Conservation (phyloP, 2,888 invertebrate species). For the Athalia circularis region DNA sequence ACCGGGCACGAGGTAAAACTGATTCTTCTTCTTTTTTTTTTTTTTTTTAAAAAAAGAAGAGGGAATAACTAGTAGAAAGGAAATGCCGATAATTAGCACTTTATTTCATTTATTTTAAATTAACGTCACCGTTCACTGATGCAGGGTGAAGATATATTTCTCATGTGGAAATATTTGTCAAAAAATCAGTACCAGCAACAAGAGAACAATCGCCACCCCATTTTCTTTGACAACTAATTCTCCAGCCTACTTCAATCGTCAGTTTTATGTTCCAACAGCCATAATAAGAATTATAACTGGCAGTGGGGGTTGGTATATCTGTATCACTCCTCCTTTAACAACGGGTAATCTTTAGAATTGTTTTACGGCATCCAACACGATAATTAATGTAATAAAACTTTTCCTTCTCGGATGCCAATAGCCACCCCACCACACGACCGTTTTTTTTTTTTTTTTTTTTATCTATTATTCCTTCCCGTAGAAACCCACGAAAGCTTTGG, state of each 20-base stretch:
- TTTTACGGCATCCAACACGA: slow-evolving; percentile 43
- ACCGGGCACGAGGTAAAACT: not conserved
- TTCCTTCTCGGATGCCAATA: slow-evolving; percentile 35
- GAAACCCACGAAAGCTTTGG: not conserved
- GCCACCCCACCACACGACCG: not conserved
- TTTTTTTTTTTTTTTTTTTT: not conserved
- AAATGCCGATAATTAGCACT: no score
- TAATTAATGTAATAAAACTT: slow-evolving; percentile 44
- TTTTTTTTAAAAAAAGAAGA: not conserved
- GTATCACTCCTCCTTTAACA: slow-evolving; percentile 7
- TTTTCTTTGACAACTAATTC: slow-evolving; percentile 34
- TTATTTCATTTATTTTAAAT: no score
- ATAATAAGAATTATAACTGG: slow-evolving; percentile 18
- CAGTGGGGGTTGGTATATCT: not conserved
- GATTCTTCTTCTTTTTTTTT: slow-evolving; percentile 12
- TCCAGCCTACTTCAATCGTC: slow-evolving; percentile 37
- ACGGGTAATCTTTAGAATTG: slow-evolving; percentile 44
- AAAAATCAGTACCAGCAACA: no score
- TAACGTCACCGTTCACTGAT: no score
- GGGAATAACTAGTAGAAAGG: no score
- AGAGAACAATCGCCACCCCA: no score
- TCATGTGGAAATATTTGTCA: no score
- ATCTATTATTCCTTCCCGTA: not conserved
- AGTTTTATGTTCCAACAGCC: slow-evolving; percentile 33
- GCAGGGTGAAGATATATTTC: no score